Evolutionary conservation across 2,888 invertebrate species (phyloP).

Genomic region (Drosophila testacea): DNA sequence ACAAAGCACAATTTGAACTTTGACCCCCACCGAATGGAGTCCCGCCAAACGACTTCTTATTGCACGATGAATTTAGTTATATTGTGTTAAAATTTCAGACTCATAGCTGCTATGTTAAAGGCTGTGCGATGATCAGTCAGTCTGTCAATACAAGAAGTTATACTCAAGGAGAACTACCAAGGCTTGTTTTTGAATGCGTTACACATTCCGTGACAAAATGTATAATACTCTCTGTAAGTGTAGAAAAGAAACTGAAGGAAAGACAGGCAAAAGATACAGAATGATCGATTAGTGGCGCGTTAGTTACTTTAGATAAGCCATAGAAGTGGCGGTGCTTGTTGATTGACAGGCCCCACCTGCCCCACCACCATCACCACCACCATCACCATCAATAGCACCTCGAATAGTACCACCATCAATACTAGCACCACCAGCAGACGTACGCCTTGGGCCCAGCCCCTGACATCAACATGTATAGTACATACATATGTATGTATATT

Average conservation of each 20-base stretch:
- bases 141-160: too few species aligned
- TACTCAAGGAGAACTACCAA: too few species aligned
- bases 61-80: too few species aligned
- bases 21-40: too few species aligned
- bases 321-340: slow-evolving; percentile 65
- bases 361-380: neutral
- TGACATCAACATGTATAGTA: slow-evolving; percentile 4
- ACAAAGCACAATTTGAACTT: too few species aligned
- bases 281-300: slow-evolving; percentile 67
- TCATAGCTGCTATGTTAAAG: too few species aligned
- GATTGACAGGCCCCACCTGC: slow-evolving; percentile 54
- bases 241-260: slow-evolving; percentile 1
- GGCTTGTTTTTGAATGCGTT: too few species aligned
- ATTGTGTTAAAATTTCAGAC: too few species aligned
- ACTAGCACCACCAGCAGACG: slow-evolving; percentile 3
- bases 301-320: slow-evolving; percentile 65
- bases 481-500: neutral
- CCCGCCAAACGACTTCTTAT: too few species aligned
- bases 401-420: neutral
- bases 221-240: too few species aligned
- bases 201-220: too few species aligned
- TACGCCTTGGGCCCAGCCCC: slow-evolving; percentile 13
- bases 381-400: neutral
- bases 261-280: slow-evolving; percentile 41
- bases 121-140: too few species aligned